These are phyloP conservation scores for Lutjanus campechanus DNA, from an alignment of 2,797 vertebrate genomes.

Conservation along the genomic window DNA sequence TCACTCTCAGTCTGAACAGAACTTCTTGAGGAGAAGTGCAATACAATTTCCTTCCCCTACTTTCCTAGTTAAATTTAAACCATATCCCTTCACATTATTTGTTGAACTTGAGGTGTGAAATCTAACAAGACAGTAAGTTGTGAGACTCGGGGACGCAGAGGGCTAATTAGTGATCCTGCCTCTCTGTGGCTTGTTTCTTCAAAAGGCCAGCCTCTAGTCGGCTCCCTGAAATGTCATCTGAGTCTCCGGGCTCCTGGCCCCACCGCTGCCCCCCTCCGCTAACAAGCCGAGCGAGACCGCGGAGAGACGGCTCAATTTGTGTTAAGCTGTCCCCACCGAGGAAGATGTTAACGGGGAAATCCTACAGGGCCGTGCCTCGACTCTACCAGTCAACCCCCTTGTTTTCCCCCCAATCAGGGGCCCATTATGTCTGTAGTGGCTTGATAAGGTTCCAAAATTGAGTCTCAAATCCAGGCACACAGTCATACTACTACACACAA, in stretches of 20 bases:
- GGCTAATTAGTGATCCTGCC: conserved; percentile 81
- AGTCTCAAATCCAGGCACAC: conserved; percentile 19
- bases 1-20: conserved; percentile 34
- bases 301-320: conserved; percentile 78
- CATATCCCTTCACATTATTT: conserved; percentile 65
- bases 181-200: conserved; percentile 74
- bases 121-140: conserved; percentile 77
- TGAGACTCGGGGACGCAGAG: conserved; percentile 65
- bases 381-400: conserved; percentile 51
- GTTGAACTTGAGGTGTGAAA: conserved; percentile 72
- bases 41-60: conserved; percentile 16
- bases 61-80: conserved; percentile 57
- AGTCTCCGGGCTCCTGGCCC: conserved; percentile 77
- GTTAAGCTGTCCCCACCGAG: conserved; percentile 64
- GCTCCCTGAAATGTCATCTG: conserved; percentile 83
- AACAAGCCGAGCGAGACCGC: conserved; percentile 78
- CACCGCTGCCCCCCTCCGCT: conserved; percentile 58
- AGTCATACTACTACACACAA: background rate
- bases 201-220: conserved; percentile 79
- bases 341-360: conserved; percentile 73
- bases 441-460: conserved; percentile 45
- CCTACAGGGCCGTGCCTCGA: conserved; percentile 52
- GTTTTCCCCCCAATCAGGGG: conserved; percentile 44
- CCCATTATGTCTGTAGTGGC: conserved; percentile 42
- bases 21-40: conserved; percentile 33